Evolutionary conservation across 2,797 vertebrate genomes (phyloP).

Genomic region (Sebastes nivosus): DNA sequence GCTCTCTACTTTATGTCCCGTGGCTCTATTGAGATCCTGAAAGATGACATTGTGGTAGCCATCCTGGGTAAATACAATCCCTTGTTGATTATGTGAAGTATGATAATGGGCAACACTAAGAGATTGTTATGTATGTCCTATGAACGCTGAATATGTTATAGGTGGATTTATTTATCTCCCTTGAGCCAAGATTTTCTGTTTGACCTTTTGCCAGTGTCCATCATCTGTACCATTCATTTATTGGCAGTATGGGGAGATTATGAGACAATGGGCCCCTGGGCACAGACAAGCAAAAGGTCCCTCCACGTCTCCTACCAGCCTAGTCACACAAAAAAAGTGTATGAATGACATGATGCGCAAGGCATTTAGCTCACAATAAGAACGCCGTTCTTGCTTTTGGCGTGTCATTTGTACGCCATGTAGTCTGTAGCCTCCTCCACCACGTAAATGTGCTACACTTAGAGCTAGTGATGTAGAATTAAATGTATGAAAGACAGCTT

Average conservation of each 20-base stretch:
- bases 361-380: too few relatives aligned
- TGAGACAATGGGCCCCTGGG: background rate
- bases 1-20: conserved; percentile 96
- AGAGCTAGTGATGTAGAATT: too few relatives aligned
- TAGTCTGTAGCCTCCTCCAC: too few relatives aligned
- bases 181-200: background rate
- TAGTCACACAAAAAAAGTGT: too few relatives aligned
- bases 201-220: conserved; percentile 20
- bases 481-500: too few relatives aligned
- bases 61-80: conserved; percentile 89
- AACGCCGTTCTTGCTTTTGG: too few relatives aligned
- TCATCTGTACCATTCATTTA: conserved; percentile 1
- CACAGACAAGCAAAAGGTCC: background rate
- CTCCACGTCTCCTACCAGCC: too few relatives aligned
- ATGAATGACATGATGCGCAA: too few relatives aligned
- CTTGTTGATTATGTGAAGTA: background rate
- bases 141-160: background rate
- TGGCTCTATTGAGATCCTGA: conserved; percentile 98
- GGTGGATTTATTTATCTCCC: background rate
- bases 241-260: background rate
- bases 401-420: too few relatives aligned
- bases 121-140: background rate
- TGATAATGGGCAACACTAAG: background rate
- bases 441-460: too few relatives aligned
- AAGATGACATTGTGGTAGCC: conserved; percentile 97